These are phyloP conservation scores for Eupithecia exiguata DNA, from an alignment of 2,888 invertebrate species.

Conservation along the genomic window DNA sequence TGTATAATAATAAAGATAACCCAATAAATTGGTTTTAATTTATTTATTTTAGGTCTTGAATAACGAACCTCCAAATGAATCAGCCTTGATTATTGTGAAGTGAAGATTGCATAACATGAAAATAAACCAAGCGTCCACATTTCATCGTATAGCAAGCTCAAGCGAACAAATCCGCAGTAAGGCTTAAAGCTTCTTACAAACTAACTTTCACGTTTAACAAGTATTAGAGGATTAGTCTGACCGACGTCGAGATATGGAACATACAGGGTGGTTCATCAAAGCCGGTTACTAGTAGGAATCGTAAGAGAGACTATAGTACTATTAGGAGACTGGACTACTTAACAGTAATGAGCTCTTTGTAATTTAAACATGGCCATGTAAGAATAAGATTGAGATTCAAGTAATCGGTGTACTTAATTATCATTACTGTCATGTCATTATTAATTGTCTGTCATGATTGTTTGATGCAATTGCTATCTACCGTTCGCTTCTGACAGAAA, in stretches of 20 bases:
- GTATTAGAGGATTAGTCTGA: slow-evolving; percentile 11
- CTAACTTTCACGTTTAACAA: slow-evolving; percentile 1
- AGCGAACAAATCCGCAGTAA: background rate
- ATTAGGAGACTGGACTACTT: background rate
- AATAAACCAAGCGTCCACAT: background rate
- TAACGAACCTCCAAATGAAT: no score
- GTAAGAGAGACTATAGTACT: background rate
- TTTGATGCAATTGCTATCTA: no score
- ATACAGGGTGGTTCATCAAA: background rate
- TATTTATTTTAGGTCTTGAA: no score
- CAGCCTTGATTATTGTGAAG: background rate
- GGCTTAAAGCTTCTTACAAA: background rate
- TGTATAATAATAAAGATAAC: no score
- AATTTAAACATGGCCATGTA: background rate
- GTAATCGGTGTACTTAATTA: no score
- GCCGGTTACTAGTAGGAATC: background rate
- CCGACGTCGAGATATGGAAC: background rate
- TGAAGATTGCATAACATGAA: background rate
- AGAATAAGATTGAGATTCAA: background rate
- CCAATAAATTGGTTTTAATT: no score
- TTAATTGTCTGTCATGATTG: no score
- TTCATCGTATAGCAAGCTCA: background rate
- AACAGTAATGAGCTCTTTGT: background rate
- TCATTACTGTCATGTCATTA: background rate
- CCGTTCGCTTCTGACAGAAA: no score